A percentile compares a stretch with the other conserved stretches of the same genome.
Conservation (phyloP, 1,140 invertebrate genomes). For the Drosophila kikkawai region DNA sequence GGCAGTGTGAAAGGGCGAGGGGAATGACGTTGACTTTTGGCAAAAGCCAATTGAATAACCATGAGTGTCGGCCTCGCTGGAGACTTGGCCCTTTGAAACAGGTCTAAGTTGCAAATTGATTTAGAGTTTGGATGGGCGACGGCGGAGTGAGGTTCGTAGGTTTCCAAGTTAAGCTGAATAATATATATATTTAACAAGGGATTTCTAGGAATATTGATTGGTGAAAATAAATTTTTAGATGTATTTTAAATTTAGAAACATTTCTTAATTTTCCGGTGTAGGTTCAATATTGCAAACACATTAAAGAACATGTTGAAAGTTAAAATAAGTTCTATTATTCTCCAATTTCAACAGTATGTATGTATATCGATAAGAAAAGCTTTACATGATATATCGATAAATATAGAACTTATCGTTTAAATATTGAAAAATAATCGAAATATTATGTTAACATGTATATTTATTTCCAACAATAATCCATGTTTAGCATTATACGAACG, state of each 20-base stretch:
- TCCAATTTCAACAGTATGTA: too few species aligned
- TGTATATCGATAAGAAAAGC: too few species aligned
- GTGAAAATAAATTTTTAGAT: background rate
- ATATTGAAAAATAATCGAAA: too few species aligned
- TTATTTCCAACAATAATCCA: too few species aligned
- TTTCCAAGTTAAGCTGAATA: background rate
- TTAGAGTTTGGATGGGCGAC: constrained; percentile 21
- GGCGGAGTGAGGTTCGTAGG: background rate
- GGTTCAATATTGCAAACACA: background rate
- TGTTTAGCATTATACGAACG: too few species aligned
- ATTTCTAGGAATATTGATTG: background rate
- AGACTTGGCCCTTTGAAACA: constrained; percentile 37
- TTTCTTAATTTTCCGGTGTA: too few species aligned
- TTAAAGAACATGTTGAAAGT: too few species aligned
- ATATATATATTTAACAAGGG: constrained; percentile 11
- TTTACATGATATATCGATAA: too few species aligned
- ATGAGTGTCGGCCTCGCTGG: constrained; percentile 38
- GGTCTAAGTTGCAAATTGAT: constrained; percentile 42
- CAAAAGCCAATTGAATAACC: constrained; percentile 56
- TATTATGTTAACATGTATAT: too few species aligned
- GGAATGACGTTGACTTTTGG: constrained; percentile 43
- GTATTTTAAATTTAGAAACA: background rate
- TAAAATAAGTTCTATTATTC: background rate
- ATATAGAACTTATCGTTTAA: too few species aligned
- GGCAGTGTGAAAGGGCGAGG: constrained; percentile 1